A percentile compares a stretch with the other conserved stretches of the same genome.
These are phyloP conservation scores for Macropis europaea DNA, from an alignment of 2,888 invertebrate genomes.

Conservation along the genomic window DNA sequence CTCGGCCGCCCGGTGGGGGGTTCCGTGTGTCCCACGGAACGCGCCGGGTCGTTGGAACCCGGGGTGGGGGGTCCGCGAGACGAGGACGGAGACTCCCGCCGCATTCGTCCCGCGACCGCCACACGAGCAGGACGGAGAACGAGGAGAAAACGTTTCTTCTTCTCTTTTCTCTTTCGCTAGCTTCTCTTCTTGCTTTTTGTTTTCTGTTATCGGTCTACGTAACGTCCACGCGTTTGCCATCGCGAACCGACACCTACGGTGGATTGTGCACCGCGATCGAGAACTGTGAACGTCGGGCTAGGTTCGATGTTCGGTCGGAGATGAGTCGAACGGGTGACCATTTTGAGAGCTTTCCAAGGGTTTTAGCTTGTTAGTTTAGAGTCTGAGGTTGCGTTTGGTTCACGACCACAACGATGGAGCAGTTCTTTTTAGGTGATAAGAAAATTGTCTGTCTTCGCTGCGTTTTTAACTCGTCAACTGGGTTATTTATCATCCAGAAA, in stretches of 20 bases:
- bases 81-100: conserved; percentile 62
- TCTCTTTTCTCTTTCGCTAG: conserved; percentile 40
- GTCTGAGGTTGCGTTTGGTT: too few relatives aligned
- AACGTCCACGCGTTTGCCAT: conserved; percentile 23
- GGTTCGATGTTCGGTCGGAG: too few relatives aligned
- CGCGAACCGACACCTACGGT: conserved; percentile 37
- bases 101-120: conserved; percentile 65
- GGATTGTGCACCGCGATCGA: not conserved
- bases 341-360: too few relatives aligned
- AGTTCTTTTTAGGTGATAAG: too few relatives aligned
- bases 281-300: not conserved
- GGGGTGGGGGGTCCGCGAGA: conserved; percentile 61
- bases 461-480: too few relatives aligned
- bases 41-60: conserved; percentile 42
- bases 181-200: conserved; percentile 21
- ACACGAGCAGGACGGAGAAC: conserved; percentile 57
- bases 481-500: too few relatives aligned
- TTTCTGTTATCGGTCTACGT: conserved; percentile 3
- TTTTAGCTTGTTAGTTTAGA: too few relatives aligned
- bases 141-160: conserved; percentile 25
- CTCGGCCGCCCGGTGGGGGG: conserved; percentile 1
- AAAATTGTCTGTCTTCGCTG: too few relatives aligned
- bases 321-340: too few relatives aligned
- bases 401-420: too few relatives aligned
- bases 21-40: conserved; percentile 29